Percentiles rank a stretch among this genome's conserved stretches.
phyloP scores from a whole-genome alignment of 2,113 vertebrate species.

The Rhinoptilus africanus region DNA sequence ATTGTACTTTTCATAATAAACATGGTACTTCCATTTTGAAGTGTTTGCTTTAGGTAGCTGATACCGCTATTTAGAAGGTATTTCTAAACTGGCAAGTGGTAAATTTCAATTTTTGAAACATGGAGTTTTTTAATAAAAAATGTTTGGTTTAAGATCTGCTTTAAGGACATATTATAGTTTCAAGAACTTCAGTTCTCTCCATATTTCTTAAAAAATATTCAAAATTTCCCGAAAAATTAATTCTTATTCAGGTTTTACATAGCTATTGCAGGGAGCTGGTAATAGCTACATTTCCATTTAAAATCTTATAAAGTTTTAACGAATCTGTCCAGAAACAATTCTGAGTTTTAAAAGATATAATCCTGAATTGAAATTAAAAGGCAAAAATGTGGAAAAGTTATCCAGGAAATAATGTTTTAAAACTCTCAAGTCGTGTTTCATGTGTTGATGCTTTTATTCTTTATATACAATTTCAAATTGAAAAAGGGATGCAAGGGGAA shows the following conservation, averaged over 20 bases:
- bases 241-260: background rate
- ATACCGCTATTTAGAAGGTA: background rate
- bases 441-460: background rate
- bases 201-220: background rate
- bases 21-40: background rate
- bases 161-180: background rate
- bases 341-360: background rate
- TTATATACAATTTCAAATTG: background rate
- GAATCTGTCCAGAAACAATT: background rate
- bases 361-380: background rate
- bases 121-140: background rate
- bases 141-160: fast-evolving
- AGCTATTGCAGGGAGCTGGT: background rate
- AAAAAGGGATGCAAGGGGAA: fast-evolving
- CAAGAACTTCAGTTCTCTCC: background rate
- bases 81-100: background rate
- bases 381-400: background rate
- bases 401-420: background rate
- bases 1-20: background rate
- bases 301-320: background rate
- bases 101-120: background rate
- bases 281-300: background rate
- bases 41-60: background rate
- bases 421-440: background rate
- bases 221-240: background rate